Conservation (phyloP, 1,140 invertebrate genomes). For the Pseudomyrmex concolor region DNA sequence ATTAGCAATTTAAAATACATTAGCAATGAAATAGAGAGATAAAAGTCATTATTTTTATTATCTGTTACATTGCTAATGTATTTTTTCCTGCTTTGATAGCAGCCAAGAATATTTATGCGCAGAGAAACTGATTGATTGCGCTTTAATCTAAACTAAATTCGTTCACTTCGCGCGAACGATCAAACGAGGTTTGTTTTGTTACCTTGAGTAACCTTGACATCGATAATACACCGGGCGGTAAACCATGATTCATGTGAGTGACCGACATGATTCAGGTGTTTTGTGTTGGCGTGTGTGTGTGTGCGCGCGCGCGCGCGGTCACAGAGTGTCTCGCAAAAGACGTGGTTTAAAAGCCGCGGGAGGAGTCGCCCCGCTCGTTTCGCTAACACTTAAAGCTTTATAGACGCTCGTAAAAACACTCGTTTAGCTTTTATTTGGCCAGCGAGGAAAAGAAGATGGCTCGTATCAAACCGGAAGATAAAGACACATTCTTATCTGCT, state of each 20-base stretch:
- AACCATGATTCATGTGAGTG: conserved; percentile 69
- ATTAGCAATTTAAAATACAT: too few relatives aligned
- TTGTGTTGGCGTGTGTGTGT: conserved; percentile 67
- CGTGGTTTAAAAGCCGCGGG: conserved; percentile 51
- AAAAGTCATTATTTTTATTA: too few relatives aligned
- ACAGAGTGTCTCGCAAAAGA: conserved; percentile 60
- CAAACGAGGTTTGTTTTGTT: conserved; percentile 44
- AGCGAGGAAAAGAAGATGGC: conserved; percentile 7
- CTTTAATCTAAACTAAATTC: too few relatives aligned
- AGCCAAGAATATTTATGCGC: too few relatives aligned
- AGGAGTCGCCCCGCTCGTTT: conserved; percentile 74
- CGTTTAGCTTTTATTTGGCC: conserved; percentile 83
- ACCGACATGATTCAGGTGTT: conserved; percentile 67
- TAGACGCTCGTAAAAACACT: conserved; percentile 83
- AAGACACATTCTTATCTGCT: conserved; percentile 46
- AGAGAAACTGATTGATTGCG: too few relatives aligned
- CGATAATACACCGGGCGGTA: conserved; percentile 60
- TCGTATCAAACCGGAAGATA: conserved; percentile 25
- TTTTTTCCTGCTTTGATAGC: too few relatives aligned
- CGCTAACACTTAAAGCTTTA: conserved; percentile 86
- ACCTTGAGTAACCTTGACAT: conserved; percentile 81
- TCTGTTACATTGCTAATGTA: too few relatives aligned
- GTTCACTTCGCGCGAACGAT: conserved; percentile 74
- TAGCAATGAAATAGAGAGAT: too few relatives aligned
- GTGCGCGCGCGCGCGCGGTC: conserved; percentile 35